These are phyloP conservation scores for Diaphora mendica DNA, from an alignment of 2,888 invertebrate species.

Conservation along the genomic window DNA sequence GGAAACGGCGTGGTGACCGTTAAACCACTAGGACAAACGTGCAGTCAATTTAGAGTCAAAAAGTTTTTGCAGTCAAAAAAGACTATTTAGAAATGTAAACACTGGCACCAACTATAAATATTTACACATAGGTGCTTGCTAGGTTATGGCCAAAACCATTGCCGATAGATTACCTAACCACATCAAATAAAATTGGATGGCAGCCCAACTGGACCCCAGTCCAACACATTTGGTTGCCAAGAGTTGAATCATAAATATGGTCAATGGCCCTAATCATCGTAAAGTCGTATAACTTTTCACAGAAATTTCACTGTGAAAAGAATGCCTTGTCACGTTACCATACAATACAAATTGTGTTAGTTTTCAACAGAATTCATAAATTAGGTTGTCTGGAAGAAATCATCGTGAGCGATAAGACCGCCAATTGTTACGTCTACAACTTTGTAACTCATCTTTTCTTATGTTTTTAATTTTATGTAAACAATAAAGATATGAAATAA, in stretches of 20 bases:
- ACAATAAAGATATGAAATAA: too few relatives aligned
- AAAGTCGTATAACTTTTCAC: neutral
- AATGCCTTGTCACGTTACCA: neutral
- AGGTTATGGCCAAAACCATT: neutral
- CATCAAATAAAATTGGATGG: slow-evolving; percentile 1
- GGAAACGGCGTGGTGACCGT: too few relatives aligned
- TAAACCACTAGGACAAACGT: too few relatives aligned
- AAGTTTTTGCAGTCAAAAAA: too few relatives aligned
- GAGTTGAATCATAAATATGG: neutral
- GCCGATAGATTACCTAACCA: neutral
- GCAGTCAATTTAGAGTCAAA: too few relatives aligned
- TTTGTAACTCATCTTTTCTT: too few relatives aligned
- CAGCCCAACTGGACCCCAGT: slow-evolving; percentile 8
- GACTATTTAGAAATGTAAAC: neutral
- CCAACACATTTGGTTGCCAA: neutral
- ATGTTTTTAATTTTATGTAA: too few relatives aligned
- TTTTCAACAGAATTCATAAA: neutral
- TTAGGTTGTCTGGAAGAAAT: too few relatives aligned
- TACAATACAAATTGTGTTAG: neutral
- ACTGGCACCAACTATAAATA: neutral
- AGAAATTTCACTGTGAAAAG: neutral
- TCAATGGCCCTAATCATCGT: neutral
- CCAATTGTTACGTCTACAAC: too few relatives aligned
- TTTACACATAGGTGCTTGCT: neutral
- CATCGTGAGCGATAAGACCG: too few relatives aligned